Percentiles rank a stretch among this genome's conserved stretches.
Evolutionary conservation across 1,140 invertebrate genomes (phyloP).

Genomic region (Samia ricini): DNA sequence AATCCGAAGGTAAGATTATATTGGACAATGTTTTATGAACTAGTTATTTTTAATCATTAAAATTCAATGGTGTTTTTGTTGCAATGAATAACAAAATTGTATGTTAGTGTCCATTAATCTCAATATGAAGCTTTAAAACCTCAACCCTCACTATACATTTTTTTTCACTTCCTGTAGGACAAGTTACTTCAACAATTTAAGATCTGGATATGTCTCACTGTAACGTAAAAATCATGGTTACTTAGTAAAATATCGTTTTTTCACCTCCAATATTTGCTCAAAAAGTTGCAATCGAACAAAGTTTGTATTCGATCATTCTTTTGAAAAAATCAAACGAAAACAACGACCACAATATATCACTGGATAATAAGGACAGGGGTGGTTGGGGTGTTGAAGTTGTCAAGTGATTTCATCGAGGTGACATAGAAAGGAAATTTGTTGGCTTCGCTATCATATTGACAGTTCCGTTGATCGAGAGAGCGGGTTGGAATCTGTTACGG

Average conservation of each 20-base stretch:
- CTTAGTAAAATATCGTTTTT: no score
- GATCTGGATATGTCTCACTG: no score
- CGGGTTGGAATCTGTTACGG: constrained; percentile 48
- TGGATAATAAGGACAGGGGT: constrained; percentile 20
- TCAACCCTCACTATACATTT: no score
- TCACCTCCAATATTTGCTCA: no score
- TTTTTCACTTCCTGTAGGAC: no score
- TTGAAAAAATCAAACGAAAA: not conserved
- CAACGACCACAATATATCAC: not conserved
- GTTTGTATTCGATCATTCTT: not conserved
- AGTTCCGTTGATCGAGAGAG: constrained; percentile 49
- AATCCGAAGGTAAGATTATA: constrained; percentile 92
- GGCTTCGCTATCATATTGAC: constrained; percentile 62
- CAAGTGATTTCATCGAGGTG: constrained; percentile 44
- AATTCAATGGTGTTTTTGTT: not conserved
- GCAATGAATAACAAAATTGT: no score
- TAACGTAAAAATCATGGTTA: no score
- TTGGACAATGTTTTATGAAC: not conserved
- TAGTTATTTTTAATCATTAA: not conserved
- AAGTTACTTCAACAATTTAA: no score
- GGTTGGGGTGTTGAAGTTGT: constrained; percentile 21
- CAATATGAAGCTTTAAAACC: no score
- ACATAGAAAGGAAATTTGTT: constrained; percentile 59
- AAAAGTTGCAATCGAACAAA: not conserved
- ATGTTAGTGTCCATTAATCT: no score